Base-by-base conservation (phyloP, 2,113 vertebrate genomes). In the Narcine bancroftii region DNA sequence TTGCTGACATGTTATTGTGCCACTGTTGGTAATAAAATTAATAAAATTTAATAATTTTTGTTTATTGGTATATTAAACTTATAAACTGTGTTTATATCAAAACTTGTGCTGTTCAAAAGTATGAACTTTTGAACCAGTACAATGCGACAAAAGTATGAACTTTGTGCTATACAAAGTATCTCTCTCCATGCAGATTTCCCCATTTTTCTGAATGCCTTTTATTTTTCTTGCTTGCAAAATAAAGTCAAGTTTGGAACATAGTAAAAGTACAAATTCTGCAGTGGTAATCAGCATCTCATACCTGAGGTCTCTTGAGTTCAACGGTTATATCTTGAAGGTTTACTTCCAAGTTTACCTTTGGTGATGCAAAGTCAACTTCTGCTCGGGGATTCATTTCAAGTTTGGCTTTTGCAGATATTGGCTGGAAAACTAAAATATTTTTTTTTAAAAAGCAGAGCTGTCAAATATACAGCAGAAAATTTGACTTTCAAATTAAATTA, bases 361-460 rank as follows among this genome's bases (percentile, higher is more conserved):
- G 98, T 50, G 96, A 96, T 9, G 98, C 97, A 96, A 98, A 98
- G 93, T 99, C 98, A 94, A 98, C 94, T 93, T 99, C 98, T n/a
- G 98, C 97, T 94, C 97, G 96, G 29, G 96, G 98, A 95, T 99
- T 99, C 98, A 99, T 99, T 92, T 96, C 96, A 45, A 99, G 96
- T 94, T 98, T 99, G 93, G 98, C 98, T 92, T 94, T 96, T 76
- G 98, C 97, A 73, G 99, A 98, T 95, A 99, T 97, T 0, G 99
- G 99, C 72, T 97, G 97, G 93, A 99, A 98, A 92, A 99, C 99
- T 99, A 92, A 79, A 81, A 47, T 33, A 24, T 92, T 47, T 15
- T 24, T 24, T n/a, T n/a, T n/a, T n/a, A n/a, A 79, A 85, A 21
- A 53, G 3, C 36, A 60, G 15, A 87, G n/a, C 33, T 60, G 81